phyloP scores from a whole-genome alignment of 2,797 vertebrate genomes.

The Gymnopithys bicolor region DNA sequence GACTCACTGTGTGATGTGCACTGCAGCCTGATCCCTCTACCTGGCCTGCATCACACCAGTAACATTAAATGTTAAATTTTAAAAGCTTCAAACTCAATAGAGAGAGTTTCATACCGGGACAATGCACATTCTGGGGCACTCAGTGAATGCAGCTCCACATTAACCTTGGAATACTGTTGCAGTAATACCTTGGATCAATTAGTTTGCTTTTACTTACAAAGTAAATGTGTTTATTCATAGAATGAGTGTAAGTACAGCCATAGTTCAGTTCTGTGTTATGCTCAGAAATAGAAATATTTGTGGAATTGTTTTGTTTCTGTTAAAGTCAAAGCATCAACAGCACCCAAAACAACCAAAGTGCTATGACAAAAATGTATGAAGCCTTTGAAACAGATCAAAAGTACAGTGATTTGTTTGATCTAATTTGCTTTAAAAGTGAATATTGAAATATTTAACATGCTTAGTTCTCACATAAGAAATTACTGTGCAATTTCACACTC shows the following conservation, averaged over 20 bases:
- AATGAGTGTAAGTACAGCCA: neutral
- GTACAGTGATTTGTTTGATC: conserved; percentile 45
- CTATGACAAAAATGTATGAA: neutral
- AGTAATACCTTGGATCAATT: neutral
- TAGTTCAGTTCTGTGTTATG: neutral
- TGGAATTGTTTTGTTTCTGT: neutral
- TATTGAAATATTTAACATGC: conserved; percentile 35
- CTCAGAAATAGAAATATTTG: neutral
- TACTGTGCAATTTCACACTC: neutral
- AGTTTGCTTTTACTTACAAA: neutral
- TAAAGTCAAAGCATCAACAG: neutral
- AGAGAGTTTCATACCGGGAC: neutral
- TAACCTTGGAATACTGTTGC: neutral
- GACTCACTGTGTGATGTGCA: neutral
- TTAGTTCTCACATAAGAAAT: conserved; percentile 6
- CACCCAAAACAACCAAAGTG: neutral
- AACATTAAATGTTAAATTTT: neutral
- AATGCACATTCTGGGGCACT: neutral
- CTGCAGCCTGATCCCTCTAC: neutral
- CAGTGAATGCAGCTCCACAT: neutral
- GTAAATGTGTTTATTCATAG: neutral
- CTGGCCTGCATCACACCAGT: neutral
- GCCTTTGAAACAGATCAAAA: conserved; percentile 64
- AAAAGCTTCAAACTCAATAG: neutral
- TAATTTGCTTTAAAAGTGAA: conserved; percentile 52